A percentile compares a stretch with the other conserved stretches of the same genome.
phyloP scores from a whole-genome alignment of 1,140 invertebrate species.

The Drosophila nigromelanica region DNA sequence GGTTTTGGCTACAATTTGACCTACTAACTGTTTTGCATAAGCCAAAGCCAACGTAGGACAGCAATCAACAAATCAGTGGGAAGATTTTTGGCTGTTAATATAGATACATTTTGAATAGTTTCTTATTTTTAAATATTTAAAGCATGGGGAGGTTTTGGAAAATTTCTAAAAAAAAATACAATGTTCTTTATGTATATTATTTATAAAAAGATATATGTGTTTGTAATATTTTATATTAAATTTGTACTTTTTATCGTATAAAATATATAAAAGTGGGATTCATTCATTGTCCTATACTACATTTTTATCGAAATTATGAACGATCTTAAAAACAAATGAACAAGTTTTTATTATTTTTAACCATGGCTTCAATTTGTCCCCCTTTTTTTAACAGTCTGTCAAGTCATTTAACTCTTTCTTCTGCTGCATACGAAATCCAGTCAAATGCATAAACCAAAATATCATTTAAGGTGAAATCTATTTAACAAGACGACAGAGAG shows the following conservation, averaged over 20 bases:
- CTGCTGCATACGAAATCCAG: constrained; percentile 23
- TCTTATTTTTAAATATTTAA: no score
- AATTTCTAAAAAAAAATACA: no score
- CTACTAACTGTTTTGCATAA: constrained; percentile 40
- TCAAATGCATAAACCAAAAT: constrained; percentile 24
- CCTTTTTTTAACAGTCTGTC: neutral
- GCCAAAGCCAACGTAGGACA: constrained; percentile 10
- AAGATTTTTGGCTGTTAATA: neutral
- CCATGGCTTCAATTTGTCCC: neutral
- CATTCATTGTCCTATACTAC: no score
- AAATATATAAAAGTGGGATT: no score
- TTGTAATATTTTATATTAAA: no score
- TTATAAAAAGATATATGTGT: no score
- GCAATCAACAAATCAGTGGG: constrained; percentile 3
- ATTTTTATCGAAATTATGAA: no score
- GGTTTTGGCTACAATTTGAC: constrained; percentile 20
- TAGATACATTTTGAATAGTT: no score
- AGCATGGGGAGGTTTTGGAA: no score
- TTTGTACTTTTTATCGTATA: no score
- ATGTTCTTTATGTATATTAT: no score
- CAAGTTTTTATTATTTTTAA: neutral
- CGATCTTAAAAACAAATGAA: neutral
- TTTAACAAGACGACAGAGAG: constrained; percentile 8
- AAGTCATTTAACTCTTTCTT: neutral
- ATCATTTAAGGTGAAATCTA: constrained; percentile 23